Percentiles rank a stretch among this genome's conserved stretches.
Conservation (phyloP, 1,140 invertebrate species). For the Thalassaphorura encarpata region DNA sequence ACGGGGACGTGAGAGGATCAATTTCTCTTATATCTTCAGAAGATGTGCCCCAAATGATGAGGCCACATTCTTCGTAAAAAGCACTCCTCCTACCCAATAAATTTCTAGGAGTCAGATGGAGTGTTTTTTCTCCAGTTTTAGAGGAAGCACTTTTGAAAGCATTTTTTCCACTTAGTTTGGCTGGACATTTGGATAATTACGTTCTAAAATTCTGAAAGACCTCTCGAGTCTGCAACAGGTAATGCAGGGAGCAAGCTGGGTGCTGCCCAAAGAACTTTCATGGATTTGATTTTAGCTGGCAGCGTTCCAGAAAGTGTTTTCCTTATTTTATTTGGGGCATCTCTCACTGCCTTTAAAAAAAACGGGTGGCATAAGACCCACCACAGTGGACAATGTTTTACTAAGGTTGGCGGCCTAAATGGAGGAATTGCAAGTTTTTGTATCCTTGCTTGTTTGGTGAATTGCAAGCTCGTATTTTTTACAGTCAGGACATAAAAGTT, state of each 20-base stretch:
- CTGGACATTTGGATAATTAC: conserved; percentile 1
- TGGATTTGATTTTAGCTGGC: neutral
- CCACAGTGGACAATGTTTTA: neutral
- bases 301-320: neutral
- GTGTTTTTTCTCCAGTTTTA: too few relatives aligned
- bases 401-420: neutral
- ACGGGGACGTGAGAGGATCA: too few relatives aligned
- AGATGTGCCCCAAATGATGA: too few relatives aligned
- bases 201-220: conserved; percentile 12
- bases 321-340: neutral
- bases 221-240: neutral
- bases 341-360: neutral
- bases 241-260: neutral
- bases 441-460: too few relatives aligned
- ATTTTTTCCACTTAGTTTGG: neutral
- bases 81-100: neutral
- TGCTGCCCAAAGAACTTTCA: neutral
- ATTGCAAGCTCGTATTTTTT: too few relatives aligned
- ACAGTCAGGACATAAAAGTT: too few relatives aligned
- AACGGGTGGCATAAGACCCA: neutral
- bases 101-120: neutral
- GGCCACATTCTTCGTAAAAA: neutral
- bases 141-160: too few relatives aligned
- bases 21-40: too few relatives aligned
- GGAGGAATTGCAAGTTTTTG: too few relatives aligned